These are phyloP conservation scores for Daubentonia madagascariensis DNA, from an alignment of 2,113 vertebrate species.

Conservation along the genomic window DNA sequence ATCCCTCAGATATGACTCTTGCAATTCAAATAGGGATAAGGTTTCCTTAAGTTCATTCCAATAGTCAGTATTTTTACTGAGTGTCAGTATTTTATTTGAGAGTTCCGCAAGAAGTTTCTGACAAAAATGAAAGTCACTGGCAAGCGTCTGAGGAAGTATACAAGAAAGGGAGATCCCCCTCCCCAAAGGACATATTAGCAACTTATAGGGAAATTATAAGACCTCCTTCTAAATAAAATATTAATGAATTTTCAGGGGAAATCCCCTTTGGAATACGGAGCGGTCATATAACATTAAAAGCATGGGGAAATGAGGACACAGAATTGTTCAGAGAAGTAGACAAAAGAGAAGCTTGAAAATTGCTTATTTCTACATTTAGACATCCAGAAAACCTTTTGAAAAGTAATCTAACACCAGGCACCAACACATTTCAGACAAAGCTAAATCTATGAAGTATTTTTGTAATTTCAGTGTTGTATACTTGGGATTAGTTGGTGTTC, in stretches of 20 bases:
- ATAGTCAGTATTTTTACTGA: background rate
- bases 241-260: constrained; percentile 47
- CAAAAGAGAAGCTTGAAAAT: background rate
- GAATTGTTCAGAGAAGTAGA: background rate
- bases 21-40: background rate
- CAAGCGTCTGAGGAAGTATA: constrained; percentile 28
- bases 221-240: constrained; percentile 27
- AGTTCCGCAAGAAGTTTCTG: constrained; percentile 34
- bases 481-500: background rate
- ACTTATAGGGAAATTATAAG: background rate
- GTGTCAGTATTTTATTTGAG: too few species aligned
- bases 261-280: background rate
- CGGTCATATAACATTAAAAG: background rate
- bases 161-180: background rate
- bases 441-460: background rate
- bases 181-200: background rate
- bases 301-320: background rate
- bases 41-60: background rate
- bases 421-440: background rate
- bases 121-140: constrained; percentile 29
- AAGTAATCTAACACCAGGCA: background rate
- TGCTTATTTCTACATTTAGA: background rate
- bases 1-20: background rate
- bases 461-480: background rate
- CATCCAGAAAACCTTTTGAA: background rate